Percentiles rank a stretch among this genome's conserved stretches.
phyloP scores from a whole-genome alignment of 2,113 vertebrate species.

The Elephantulus edwardii region DNA sequence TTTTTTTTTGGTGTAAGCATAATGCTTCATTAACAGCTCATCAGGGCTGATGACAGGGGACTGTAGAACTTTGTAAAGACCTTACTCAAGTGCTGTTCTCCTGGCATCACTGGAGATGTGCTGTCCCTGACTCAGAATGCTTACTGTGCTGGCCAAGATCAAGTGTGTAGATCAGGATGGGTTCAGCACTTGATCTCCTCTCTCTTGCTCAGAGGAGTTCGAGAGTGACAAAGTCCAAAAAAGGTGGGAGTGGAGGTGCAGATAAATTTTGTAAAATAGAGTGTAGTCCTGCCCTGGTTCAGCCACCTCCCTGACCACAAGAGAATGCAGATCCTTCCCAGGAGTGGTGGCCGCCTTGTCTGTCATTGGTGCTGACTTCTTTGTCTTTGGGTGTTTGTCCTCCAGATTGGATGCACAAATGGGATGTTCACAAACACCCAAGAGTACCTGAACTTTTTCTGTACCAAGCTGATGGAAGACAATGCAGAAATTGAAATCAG shows the following conservation, averaged over 20 bases:
- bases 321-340: background rate
- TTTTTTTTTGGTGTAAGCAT: too few relatives aligned
- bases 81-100: too few relatives aligned
- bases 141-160: background rate
- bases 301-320: background rate
- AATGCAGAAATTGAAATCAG: constrained; percentile 83
- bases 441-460: constrained; percentile 86
- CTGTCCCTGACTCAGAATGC: too few relatives aligned
- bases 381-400: background rate
- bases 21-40: too few relatives aligned
- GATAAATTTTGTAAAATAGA: background rate
- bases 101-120: too few relatives aligned
- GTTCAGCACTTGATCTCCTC: background rate
- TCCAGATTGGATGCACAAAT: constrained; percentile 57
- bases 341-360: too few relatives aligned
- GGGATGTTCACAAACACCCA: constrained; percentile 46
- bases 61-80: too few relatives aligned
- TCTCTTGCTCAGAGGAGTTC: background rate
- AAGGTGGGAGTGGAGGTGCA: background rate
- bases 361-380: background rate
- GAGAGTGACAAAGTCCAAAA: background rate
- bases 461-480: constrained; percentile 91
- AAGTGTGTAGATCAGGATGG: background rate
- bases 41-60: too few relatives aligned
- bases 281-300: background rate